Base-by-base conservation (phyloP, 2,888 invertebrate species). In the Teleiodes luculella region DNA sequence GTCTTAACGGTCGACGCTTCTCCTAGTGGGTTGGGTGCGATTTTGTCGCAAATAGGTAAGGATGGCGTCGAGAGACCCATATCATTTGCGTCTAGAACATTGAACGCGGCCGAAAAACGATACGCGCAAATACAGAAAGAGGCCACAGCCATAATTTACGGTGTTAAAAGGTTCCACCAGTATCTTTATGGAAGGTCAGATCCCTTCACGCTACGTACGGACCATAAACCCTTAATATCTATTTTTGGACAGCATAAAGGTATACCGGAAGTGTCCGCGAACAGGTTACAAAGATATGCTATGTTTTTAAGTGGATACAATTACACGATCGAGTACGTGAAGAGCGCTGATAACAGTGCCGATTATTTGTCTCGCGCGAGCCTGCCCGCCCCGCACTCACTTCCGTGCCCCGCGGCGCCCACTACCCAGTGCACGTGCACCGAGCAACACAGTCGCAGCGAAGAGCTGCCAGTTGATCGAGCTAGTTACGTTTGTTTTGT, bases 241-340 rank as follows among this genome's bases (percentile, higher is more conserved):
- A 68, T 70, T 30, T 69, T 66, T n/a, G 65, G 67, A 0, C 62
- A 61, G 0, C 11, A 63, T 18, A 58, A 57, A 14, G 71, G 66
- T 4, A 57, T 71, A 13, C 69, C 71, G 0, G 67, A 66, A 37
- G 57, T 68, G 1, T 60, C 66, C 0, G 67, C 65, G 1, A 68
- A 66, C 41, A 52, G 68, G 1, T 30, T 66, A n/a, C 64, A 68
- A 36, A 57, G 67, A 0, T 67, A 66, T 28, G 66, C 65, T 0
- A 54, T 68, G 37, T 70, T 64, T 45, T 30, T 68, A 30, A 50
- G 48, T 0, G 63, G 54, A 2, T 70, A 67, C 43, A 67, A 67
- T 47, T 70, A 64, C 51, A 46, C 5, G 2, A 66, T 67, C 1
- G 61, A 68, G 41, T 67, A 61, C 11, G 55, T 66, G 11, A 39